A percentile compares a stretch with the other conserved stretches of the same genome.
Conservation (phyloP, 2,113 vertebrate species). For the Danio rerio region GRCz12tu NC_133182.1:11729001-11729500, state of each 20-base stretch:
- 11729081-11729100: too few species aligned
- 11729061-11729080: too few species aligned
- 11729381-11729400: slow-evolving; percentile 19
- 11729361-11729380: background rate
- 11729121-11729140: too few species aligned
- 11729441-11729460: slow-evolving; percentile 2
- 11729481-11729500: slow-evolving; percentile 13
- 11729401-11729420: background rate
- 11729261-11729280: background rate
- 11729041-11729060: too few species aligned
- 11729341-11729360: background rate
- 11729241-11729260: background rate
- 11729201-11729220: background rate
- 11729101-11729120: too few species aligned
- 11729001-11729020: too few species aligned
- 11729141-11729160: too few species aligned
- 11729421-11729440: background rate
- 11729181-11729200: background rate
- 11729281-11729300: background rate
- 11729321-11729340: background rate
- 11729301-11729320: background rate
- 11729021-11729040: too few species aligned
- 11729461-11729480: slow-evolving; percentile 18
- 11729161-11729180: too few species aligned
- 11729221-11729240: background rate